These are phyloP conservation scores for Rhinoptilus africanus DNA, from an alignment of 2,113 vertebrate genomes.

Conservation along the genomic window DNA sequence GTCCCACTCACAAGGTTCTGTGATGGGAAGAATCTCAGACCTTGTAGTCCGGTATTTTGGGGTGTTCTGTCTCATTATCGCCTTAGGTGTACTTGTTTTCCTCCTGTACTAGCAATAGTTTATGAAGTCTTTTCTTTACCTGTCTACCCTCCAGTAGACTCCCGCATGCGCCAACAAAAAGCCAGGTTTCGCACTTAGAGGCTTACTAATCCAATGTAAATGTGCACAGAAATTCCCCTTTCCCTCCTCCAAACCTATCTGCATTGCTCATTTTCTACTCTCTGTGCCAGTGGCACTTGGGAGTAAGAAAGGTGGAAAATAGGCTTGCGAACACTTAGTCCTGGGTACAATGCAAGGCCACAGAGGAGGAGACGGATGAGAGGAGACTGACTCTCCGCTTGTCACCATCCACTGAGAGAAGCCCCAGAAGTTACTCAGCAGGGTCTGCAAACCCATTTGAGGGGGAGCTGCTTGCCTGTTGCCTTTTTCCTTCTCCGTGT, in stretches of 20 bases:
- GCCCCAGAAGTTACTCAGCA: background rate
- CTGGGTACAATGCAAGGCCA: background rate
- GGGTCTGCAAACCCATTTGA: background rate
- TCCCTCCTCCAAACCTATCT: background rate
- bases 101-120: background rate
- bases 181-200: background rate
- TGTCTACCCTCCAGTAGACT: background rate
- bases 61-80: background rate
- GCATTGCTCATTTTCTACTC: fast-evolving
- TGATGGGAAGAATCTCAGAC: background rate
- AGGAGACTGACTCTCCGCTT: background rate
- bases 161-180: background rate
- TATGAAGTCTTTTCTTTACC: background rate
- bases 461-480: background rate
- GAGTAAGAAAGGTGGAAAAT: background rate
- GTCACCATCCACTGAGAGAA: background rate
- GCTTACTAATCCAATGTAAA: background rate
- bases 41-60: background rate
- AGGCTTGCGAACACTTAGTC: background rate
- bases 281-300: background rate
- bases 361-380: background rate
- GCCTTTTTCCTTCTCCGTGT: background rate
- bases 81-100: background rate
- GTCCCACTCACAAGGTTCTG: background rate
- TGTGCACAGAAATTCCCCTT: background rate